Base-by-base conservation (phyloP, 2,888 invertebrate genomes). In the Thyatira batis region DNA sequence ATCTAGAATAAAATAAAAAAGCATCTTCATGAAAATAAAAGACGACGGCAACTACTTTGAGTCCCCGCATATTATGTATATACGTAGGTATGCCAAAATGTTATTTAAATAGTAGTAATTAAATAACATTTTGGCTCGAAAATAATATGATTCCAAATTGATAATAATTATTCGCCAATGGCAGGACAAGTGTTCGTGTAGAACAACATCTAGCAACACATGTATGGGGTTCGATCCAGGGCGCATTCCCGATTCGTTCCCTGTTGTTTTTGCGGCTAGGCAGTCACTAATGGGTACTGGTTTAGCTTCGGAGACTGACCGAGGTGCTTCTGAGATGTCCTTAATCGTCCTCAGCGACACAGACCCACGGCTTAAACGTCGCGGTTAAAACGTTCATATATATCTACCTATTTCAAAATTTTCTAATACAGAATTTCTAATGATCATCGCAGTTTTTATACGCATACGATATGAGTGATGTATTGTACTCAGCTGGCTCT, bases 161-260 rank as follows among this genome's bases (percentile, higher is more conserved):
- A 33, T 13, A 39, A 39, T 39, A 27, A 10, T 45, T 56, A 57
- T 50, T 50, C 54, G 28, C 50, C 51, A 57, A 57, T 53, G 56
- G 62, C 53, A 61, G 69, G 67, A 63, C 68, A 73, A 69, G 66
- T 60, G 57, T 51, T 60, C 49, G 59, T 65, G 20, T 23, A 23
- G 23, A 23, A 4, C 23, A 4, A 23, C 23, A 67, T 63, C 66
- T 78, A 70, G 85, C 83, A 86, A 83, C 82, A 81, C 78, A 69
- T 57, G 70, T 61, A 65, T 63, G 64, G 65, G 77, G 79, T 65
- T 68, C 65, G 80, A 84, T 87, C 81, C 78, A 78, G 87, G 84
- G 81, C 84, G 85, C 91, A 92, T 92, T 91, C 91, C 87, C 84
- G 91, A 92, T 92, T 91, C 90, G 91, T 90, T 92, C 90, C 90